A percentile compares a stretch with the other conserved stretches of the same genome.
phyloP scores from a whole-genome alignment of 2,888 invertebrate genomes.

The Zootermopsis nevadensis region DNA sequence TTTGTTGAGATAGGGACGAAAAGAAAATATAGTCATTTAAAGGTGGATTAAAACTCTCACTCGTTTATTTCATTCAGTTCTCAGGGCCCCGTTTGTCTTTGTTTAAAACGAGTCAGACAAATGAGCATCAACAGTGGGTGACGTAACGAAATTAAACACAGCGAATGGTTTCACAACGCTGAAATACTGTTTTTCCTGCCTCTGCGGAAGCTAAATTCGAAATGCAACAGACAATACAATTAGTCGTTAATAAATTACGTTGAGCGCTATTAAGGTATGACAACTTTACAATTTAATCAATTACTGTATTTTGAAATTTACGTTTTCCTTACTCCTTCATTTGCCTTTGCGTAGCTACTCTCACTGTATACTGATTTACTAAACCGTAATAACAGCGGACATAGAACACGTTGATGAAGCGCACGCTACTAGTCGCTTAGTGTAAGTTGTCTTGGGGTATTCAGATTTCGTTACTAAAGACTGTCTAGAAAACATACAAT shows the following conservation, averaged over 20 bases:
- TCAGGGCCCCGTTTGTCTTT: neutral
- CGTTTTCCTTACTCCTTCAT: neutral
- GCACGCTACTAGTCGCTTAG: too few relatives aligned
- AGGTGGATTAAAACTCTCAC: neutral
- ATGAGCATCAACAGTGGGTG: neutral
- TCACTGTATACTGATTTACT: neutral
- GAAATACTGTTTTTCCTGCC: constrained; percentile 4
- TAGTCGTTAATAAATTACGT: neutral
- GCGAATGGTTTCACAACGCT: neutral
- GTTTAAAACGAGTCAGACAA: neutral
- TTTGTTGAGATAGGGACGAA: neutral
- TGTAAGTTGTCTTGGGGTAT: too few relatives aligned
- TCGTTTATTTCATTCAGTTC: neutral
- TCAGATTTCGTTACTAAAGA: too few relatives aligned
- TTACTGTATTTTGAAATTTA: neutral
- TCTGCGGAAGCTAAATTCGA: neutral
- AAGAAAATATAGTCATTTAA: neutral
- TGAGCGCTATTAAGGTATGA: neutral
- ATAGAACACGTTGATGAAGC: too few relatives aligned
- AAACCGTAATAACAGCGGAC: neutral
- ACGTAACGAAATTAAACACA: constrained; percentile 3
- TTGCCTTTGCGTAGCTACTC: neutral
- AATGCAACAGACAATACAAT: neutral
- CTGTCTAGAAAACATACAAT: too few relatives aligned
- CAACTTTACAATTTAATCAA: neutral